phyloP scores from a whole-genome alignment of 2,888 invertebrate genomes.

The Diarsia mendica region DNA sequence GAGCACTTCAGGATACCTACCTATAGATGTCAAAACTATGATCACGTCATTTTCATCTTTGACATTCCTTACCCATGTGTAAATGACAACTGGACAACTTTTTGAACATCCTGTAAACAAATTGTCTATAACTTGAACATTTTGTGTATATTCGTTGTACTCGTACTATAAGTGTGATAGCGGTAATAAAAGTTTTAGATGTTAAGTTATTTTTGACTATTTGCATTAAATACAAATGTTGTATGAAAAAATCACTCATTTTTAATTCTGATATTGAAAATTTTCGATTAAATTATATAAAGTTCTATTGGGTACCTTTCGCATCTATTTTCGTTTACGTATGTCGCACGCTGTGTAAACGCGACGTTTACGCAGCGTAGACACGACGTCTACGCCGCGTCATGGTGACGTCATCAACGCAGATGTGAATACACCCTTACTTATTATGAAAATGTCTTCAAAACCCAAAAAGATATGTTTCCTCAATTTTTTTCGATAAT shows the following conservation, averaged over 20 bases:
- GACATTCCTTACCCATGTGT: neutral
- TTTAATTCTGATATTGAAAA: neutral
- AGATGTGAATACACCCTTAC: neutral
- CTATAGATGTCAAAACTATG: neutral
- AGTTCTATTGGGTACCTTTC: neutral
- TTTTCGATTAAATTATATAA: neutral
- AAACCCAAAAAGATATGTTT: neutral
- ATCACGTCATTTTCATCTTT: neutral
- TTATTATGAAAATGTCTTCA: neutral
- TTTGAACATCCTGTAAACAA: slow-evolving; percentile 52
- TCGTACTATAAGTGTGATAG: slow-evolving; percentile 56
- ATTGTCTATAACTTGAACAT: slow-evolving; percentile 55
- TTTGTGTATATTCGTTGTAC: slow-evolving; percentile 62
- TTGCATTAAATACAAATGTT: slow-evolving; percentile 21
- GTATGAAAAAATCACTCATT: neutral
- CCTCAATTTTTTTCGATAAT: slow-evolving; percentile 17
- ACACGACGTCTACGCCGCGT: neutral
- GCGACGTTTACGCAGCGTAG: no score
- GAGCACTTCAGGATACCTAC: neutral
- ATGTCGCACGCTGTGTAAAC: neutral
- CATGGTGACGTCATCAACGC: neutral
- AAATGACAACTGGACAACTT: neutral
- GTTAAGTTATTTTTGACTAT: slow-evolving; percentile 41
- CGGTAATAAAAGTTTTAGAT: slow-evolving; percentile 46
- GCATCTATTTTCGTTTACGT: neutral